Evolutionary conservation across 2,113 vertebrate species (phyloP), one percentile per base, ranked within the genome.

Genomic region (Sinocyclocheilus anophthalmus): DNA sequence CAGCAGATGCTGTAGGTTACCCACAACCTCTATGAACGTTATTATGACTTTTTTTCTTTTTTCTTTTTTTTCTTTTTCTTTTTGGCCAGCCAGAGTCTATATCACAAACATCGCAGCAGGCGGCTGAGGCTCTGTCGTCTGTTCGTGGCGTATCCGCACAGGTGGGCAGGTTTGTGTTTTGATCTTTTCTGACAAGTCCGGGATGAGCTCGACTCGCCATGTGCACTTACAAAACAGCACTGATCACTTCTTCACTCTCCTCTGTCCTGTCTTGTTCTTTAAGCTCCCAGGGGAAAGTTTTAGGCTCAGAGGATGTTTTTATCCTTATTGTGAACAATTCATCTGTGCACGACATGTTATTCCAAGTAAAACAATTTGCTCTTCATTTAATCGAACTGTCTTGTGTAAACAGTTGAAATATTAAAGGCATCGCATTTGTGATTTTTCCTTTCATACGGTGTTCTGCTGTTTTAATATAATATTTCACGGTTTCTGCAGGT

Each of bases 51-150:
- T n/a, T n/a, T n/a, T n/a, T n/a, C n/a, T n/a, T n/a, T n/a, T n/a
- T n/a, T n/a, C n/a, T n/a, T n/a, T n/a, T n/a, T n/a, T n/a, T n/a
- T n/a, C n/a, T n/a, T n/a, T n/a, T n/a, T n/a, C n/a, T n/a, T n/a
- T n/a, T n/a, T n/a, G 73, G 77, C 55, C 65, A 11, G 24, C 75
- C 85, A 57, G 30, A 67, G 75, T 69, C n/a, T 81, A 33, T 69
- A 33, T 69, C 65, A 69, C 30, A 33, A 67, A 67, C 11, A 37
- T 37, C 37, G 37, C 37, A 37, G 37, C 37, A 37, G 37, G 37
- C 37, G 0, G 5, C 37, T 37, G 37, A 37, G 37, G 37, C 37
- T 37, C 37, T 37, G 48, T 9, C 48, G 24, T 18, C 24, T 1
- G 73, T 76, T 12, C 5, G n/a, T 30, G 30, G 30, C 2, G 30